Conservation (phyloP, 2,113 vertebrate species). For the Hystrix brachyura region DNA sequence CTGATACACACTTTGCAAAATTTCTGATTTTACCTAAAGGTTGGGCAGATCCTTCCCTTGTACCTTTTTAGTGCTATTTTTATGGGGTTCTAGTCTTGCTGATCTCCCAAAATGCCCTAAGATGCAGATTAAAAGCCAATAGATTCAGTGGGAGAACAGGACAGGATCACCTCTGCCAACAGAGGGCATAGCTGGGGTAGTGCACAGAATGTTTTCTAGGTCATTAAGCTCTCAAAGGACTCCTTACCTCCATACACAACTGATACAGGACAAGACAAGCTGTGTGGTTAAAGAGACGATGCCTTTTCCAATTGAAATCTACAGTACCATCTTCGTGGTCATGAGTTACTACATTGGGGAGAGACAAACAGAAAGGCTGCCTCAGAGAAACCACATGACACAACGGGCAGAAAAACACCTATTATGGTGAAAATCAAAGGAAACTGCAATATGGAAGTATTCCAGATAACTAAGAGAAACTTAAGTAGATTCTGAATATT, state of each 20-base stretch:
- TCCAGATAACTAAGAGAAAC: neutral
- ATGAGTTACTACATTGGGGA: constrained; percentile 91
- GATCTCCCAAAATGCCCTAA: neutral
- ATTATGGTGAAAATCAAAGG: neutral
- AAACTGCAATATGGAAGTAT: fast-evolving
- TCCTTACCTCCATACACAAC: constrained; percentile 97
- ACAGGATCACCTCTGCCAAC: neutral
- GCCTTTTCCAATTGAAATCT: constrained; percentile 97
- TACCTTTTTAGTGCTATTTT: neutral
- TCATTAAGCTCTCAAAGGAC: neutral
- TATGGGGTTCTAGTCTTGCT: neutral
- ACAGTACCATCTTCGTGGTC: constrained; percentile 92
- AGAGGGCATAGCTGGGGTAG: neutral
- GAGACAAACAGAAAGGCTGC: constrained; percentile 53
- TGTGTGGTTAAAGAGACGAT: constrained; percentile 97
- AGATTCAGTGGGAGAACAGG: neutral
- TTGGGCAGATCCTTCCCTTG: neutral
- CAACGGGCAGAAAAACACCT: neutral
- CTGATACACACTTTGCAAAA: neutral
- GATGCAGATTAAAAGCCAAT: neutral
- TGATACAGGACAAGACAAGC: constrained; percentile 98
- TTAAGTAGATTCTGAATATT: neutral
- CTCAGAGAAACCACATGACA: neutral
- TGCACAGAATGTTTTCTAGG: neutral
- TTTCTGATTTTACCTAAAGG: neutral